phyloP scores from a whole-genome alignment of 2,888 invertebrate genomes.

The Mimachlamys varia region DNA sequence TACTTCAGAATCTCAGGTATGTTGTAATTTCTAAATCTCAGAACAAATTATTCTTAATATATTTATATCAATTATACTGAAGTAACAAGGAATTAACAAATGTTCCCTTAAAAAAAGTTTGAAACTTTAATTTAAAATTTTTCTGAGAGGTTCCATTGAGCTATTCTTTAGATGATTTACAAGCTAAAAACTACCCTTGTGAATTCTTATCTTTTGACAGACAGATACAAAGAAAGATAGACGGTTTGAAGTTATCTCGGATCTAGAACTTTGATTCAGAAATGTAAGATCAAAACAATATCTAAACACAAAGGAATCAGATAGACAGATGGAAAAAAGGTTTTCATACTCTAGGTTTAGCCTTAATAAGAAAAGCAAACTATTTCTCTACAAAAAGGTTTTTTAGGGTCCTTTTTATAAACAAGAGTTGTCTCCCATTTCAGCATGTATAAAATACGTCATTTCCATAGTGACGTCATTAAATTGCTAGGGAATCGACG shows the following conservation, averaged over 20 bases:
- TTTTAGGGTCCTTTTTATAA: too few species aligned
- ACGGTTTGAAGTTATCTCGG: neutral
- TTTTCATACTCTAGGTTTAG: too few species aligned
- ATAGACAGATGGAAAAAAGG: neutral
- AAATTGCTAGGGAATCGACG: too few species aligned
- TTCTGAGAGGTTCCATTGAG: neutral
- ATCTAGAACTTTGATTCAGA: neutral
- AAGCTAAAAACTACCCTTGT: neutral
- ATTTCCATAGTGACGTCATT: too few species aligned
- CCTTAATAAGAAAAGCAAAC: neutral
- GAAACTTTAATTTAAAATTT: too few species aligned
- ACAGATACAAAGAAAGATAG: neutral
- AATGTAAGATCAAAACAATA: neutral
- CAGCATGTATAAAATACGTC: too few species aligned
- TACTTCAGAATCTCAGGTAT: neutral
- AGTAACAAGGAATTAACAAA: too few species aligned
- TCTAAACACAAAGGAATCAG: neutral
- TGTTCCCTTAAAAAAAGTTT: too few species aligned
- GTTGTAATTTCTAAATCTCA: too few species aligned
- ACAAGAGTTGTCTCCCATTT: too few species aligned
- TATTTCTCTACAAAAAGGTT: neutral
- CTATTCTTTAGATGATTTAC: neutral
- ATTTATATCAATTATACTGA: too few species aligned
- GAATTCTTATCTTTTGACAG: neutral
- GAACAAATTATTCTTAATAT: too few species aligned